Conservation (phyloP, 2,113 vertebrate genomes). For the Notiomystis cincta region DNA sequence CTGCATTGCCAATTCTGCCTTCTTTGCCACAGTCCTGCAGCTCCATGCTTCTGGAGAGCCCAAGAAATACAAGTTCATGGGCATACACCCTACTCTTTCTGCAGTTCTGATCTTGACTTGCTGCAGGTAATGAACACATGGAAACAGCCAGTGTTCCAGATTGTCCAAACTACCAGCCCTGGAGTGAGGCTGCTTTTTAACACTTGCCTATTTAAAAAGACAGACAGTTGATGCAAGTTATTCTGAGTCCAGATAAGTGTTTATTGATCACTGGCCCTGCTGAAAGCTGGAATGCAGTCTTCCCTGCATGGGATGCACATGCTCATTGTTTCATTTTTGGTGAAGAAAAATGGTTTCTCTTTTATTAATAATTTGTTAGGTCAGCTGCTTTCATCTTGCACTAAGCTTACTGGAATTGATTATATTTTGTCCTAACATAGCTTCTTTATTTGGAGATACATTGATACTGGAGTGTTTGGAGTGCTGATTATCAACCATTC, state of each 20-base stretch:
- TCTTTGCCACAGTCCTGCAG: neutral
- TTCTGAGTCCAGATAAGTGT: neutral
- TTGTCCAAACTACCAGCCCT: neutral
- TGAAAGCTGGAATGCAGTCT: neutral
- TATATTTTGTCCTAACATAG: neutral
- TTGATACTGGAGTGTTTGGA: neutral
- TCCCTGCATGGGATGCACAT: neutral
- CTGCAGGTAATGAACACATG: neutral
- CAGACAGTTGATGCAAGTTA: neutral
- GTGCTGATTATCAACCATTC: neutral
- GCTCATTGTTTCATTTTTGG: neutral
- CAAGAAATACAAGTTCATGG: neutral
- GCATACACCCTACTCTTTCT: neutral
- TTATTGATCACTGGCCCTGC: slow-evolving; percentile 5
- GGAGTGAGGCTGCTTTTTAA: neutral
- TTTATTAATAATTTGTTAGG: slow-evolving; percentile 1
- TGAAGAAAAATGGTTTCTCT: neutral
- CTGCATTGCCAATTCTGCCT: neutral
- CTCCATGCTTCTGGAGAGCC: neutral
- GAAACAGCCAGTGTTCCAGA: neutral
- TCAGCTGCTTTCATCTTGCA: neutral
- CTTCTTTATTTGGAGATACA: neutral
- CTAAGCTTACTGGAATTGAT: neutral
- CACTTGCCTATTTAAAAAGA: neutral
- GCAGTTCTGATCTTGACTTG: neutral